Conservation (phyloP, 2,797 vertebrate genomes). For the Poeciliopsis presidionis region DNA sequence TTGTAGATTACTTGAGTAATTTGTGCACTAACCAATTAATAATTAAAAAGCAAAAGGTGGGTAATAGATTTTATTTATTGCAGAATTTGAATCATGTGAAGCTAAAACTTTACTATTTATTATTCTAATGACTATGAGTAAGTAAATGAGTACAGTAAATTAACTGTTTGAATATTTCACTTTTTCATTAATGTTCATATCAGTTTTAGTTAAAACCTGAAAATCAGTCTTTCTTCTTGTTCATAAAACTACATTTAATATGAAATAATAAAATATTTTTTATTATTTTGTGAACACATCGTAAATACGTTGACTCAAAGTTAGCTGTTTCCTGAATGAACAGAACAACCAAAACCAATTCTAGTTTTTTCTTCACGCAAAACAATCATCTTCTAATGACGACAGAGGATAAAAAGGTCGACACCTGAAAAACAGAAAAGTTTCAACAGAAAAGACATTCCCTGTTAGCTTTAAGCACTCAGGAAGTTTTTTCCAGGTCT, state of each 20-base stretch:
- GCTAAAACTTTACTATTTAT: too few relatives aligned
- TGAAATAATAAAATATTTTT: neutral
- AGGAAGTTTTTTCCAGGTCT: conserved; percentile 30
- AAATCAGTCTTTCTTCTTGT: neutral
- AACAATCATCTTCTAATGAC: neutral
- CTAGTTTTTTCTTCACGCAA: neutral
- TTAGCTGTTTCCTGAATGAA: neutral
- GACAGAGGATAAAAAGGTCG: neutral
- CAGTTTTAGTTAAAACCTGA: neutral
- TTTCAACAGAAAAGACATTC: neutral
- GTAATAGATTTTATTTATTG: too few relatives aligned
- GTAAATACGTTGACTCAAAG: neutral
- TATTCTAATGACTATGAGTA: too few relatives aligned
- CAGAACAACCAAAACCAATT: neutral
- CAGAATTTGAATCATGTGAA: too few relatives aligned
- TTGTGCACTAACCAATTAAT: too few relatives aligned
- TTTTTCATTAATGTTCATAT: neutral
- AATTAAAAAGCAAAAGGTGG: too few relatives aligned
- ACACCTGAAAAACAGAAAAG: neutral
- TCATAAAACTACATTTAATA: neutral
- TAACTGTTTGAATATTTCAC: neutral
- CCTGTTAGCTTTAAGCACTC: neutral
- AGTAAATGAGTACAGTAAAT: too few relatives aligned
- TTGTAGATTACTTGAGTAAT: too few relatives aligned
- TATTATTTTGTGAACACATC: neutral